These are phyloP conservation scores for Myocastor coypus DNA, from an alignment of 2,113 vertebrate species.

Conservation along the genomic window DNA sequence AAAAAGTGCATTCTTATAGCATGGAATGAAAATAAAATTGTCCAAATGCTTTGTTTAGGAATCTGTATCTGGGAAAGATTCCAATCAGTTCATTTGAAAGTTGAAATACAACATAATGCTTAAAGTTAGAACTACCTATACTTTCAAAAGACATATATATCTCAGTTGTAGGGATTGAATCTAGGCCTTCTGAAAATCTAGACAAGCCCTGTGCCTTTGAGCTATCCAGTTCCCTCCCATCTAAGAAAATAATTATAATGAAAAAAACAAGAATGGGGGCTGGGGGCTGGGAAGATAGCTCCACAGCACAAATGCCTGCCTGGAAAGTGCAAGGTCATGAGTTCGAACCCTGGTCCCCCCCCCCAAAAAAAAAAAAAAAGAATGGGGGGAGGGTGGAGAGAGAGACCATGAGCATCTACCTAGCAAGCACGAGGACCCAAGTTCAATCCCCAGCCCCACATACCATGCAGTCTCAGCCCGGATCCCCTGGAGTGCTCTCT, in stretches of 20 bases:
- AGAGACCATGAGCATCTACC: no score
- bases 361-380: background rate
- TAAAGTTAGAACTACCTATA: background rate
- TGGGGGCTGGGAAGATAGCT: no score
- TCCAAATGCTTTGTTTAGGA: background rate
- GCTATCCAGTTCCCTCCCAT: background rate
- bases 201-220: background rate
- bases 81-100: conserved; percentile 5
- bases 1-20: background rate
- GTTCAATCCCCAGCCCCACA: no score
- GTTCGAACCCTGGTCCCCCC: no score
- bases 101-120: background rate
- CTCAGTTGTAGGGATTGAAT: background rate
- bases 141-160: background rate
- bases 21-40: background rate
- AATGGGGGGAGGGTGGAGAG: no score
- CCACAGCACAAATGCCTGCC: no score
- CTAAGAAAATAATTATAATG: background rate
- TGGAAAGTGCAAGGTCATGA: no score
- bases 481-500: no score
- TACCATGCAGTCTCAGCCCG: no score
- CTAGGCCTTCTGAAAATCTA: background rate
- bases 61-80: background rate
- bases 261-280: background rate
- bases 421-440: no score